A percentile compares a stretch with the other conserved stretches of the same genome.
Evolutionary conservation across 1,140 invertebrate genomes (phyloP).

Genomic region (Drosophila carrolli): DNA sequence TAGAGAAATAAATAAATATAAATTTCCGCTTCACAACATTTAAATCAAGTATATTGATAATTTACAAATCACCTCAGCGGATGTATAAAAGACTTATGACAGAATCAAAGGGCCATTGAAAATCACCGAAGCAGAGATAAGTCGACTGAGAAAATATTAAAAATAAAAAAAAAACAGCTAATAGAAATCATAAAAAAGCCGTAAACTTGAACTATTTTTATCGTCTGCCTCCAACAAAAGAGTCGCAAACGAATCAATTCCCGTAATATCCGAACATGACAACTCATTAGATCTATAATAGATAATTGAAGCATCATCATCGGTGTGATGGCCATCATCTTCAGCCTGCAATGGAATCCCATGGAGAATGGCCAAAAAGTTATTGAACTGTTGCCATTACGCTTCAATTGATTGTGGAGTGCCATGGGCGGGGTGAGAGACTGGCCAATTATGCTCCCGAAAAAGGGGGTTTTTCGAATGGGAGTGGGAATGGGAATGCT

Average conservation of each 20-base stretch:
- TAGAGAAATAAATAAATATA: too few relatives aligned
- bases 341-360: conserved; percentile 14
- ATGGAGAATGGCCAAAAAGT: conserved; percentile 68
- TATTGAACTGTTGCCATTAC: conserved; percentile 80
- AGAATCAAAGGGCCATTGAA: neutral
- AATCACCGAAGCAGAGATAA: neutral
- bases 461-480: neutral
- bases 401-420: conserved; percentile 69
- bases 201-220: conserved; percentile 36
- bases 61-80: neutral
- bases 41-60: too few relatives aligned
- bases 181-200: neutral
- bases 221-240: conserved; percentile 19
- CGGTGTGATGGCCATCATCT: conserved; percentile 19
- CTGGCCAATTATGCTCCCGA: conserved; percentile 59
- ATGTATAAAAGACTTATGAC: neutral
- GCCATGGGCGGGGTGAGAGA: conserved; percentile 26
- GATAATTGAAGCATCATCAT: conserved; percentile 50
- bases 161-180: too few relatives aligned
- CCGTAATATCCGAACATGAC: conserved; percentile 42
- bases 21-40: too few relatives aligned
- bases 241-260: conserved; percentile 46
- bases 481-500: conserved; percentile 5
- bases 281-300: conserved; percentile 51
- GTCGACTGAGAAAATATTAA: neutral